Evolutionary conservation across 2,888 invertebrate species (phyloP).

Genomic region (Cyclophora punctaria): DNA sequence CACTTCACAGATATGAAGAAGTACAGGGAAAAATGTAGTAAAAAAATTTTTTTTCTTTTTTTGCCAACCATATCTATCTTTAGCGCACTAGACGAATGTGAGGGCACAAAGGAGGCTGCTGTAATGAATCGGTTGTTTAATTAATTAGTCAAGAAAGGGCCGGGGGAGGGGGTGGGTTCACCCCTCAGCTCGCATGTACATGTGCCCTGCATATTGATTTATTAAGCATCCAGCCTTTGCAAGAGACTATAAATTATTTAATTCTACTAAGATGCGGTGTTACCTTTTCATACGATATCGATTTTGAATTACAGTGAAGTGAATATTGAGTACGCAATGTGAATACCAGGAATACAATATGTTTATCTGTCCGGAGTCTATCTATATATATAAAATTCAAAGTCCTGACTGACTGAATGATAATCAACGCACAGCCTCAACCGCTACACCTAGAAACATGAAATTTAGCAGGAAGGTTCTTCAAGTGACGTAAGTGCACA

Average conservation of each 20-base stretch:
- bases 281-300: conserved; percentile 23
- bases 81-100: conserved; percentile 64
- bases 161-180: conserved; percentile 24
- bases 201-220: conserved; percentile 73
- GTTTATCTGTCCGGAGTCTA: no score
- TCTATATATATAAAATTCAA: no score
- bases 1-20: no score
- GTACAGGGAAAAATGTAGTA: not conserved
- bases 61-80: conserved; percentile 41
- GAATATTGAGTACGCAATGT: no score
- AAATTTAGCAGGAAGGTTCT: no score
- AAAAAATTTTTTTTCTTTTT: conserved; percentile 1
- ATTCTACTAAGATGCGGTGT: conserved; percentile 64
- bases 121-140: conserved; percentile 86
- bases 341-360: no score
- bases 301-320: no score
- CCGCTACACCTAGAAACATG: no score
- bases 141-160: conserved; percentile 80
- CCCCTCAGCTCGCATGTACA: conserved; percentile 52
- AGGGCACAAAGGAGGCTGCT: conserved; percentile 70
- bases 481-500: no score
- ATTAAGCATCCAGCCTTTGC: conserved; percentile 60
- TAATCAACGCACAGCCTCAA: no score
- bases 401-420: no score
- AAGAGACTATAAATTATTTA: conserved; percentile 68